These are phyloP conservation scores for Meloidogyne floridensis DNA, from an alignment of 1,140 invertebrate species.

Conservation along the genomic window DNA sequence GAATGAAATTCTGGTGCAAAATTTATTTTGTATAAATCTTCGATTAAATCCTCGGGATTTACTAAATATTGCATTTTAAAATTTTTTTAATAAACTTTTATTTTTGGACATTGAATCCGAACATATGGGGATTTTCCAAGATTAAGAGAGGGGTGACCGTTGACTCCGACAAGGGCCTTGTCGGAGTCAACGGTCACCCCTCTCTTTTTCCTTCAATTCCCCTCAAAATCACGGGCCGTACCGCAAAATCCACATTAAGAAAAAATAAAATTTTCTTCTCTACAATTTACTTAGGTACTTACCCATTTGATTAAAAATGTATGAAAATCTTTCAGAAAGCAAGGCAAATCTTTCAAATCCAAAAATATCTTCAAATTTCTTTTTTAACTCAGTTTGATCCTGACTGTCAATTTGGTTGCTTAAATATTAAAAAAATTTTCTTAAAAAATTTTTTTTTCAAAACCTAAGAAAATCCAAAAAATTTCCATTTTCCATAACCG, in stretches of 20 bases:
- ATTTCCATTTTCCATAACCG: not conserved
- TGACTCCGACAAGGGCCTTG: too few relatives aligned
- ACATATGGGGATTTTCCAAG: too few relatives aligned
- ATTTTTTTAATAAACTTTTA: not conserved
- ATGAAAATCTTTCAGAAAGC: not conserved
- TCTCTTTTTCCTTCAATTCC: too few relatives aligned
- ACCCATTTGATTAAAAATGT: not conserved
- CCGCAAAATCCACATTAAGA: too few relatives aligned
- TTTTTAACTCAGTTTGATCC: not conserved
- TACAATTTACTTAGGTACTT: not conserved
- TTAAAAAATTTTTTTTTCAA: not conserved
- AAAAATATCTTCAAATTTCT: not conserved
- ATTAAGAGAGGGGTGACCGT: too few relatives aligned
- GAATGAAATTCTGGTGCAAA: not conserved
- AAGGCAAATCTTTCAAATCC: not conserved
- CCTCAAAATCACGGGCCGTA: too few relatives aligned
- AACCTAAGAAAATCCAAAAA: not conserved
- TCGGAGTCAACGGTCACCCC: too few relatives aligned
- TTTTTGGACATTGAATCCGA: too few relatives aligned
- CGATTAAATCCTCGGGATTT: not conserved
- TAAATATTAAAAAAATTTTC: not conserved
- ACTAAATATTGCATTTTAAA: not conserved
- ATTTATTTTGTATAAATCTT: slow-evolving; percentile 7
- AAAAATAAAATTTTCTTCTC: too few relatives aligned
- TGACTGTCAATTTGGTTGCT: not conserved